Evolutionary conservation across 2,113 vertebrate genomes (phyloP), one percentile per base, ranked within the genome.

Genomic region (Lathamus discolor): DNA sequence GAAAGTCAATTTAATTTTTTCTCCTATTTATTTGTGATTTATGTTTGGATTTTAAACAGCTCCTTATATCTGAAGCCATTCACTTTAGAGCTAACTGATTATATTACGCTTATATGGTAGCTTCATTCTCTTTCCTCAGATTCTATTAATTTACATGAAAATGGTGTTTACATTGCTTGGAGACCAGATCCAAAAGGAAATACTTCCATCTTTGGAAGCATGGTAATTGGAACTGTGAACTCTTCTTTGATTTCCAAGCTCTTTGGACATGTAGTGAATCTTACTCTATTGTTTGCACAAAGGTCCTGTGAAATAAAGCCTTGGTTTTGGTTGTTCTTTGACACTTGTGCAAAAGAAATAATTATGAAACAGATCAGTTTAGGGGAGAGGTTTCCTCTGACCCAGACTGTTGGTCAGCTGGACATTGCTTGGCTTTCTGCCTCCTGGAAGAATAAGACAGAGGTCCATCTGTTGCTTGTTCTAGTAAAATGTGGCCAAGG

Each of bases 21-120:
- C 64, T 84, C 28, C 17, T 52, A 72, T 67, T 84, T 95, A 41
- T 63, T 92, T 94, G 33, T 95, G 84, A 93, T 86, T 94, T 93
- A 79, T 83, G 20, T 59, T 86, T 96, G 39, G 14, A 66, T 91
- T 90, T 95, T 76, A 37, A 92, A 82, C 6, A 77, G n/a, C 27
- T 83, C 17, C 46, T 75, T 67, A 57, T 64, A 86, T 24, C 13
- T 93, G 79, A 85, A 95, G 14, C 20, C n/a, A 57, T 91, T 90
- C 14, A 44, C 24, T 83, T 80, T 14, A 76, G 52, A 92, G 25
- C 46, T 83, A 75, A 86, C n/a, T 83, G 35, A 11, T 93, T 73
- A 83, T 86, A 64, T 59, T 80, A 76, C 28, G 22, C 16, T 10
- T 54, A 41, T 11, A 31, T 1, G 1, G 9, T 37, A 54, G 19